These are phyloP conservation scores for Andrena bucephala DNA, from an alignment of 2,888 invertebrate species.

Conservation along the genomic window DNA sequence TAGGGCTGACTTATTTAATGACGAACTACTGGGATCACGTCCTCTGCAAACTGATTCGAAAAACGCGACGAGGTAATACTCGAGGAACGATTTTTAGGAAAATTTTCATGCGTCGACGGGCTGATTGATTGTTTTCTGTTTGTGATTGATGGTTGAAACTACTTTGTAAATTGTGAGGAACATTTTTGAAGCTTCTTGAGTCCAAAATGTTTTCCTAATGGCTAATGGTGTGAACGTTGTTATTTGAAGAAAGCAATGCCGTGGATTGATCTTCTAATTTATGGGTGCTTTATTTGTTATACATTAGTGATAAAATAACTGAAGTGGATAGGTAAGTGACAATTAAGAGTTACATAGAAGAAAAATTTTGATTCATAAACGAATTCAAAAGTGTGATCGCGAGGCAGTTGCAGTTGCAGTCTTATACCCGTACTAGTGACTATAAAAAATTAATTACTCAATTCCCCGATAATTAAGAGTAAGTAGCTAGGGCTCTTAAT, in stretches of 20 bases:
- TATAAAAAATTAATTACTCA: too few relatives aligned
- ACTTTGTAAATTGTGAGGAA: background rate
- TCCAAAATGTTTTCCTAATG: background rate
- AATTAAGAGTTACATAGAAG: too few relatives aligned
- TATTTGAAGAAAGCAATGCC: background rate
- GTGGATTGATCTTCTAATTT: too few relatives aligned
- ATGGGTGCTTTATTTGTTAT: too few relatives aligned
- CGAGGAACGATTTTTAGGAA: background rate
- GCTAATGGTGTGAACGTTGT: background rate
- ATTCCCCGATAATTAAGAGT: too few relatives aligned
- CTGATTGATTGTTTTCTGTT: background rate
- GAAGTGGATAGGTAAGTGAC: too few relatives aligned
- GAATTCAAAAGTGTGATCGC: too few relatives aligned
- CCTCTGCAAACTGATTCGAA: constrained; percentile 24
- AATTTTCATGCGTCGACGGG: background rate
- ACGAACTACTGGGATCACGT: constrained; percentile 32
- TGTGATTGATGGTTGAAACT: background rate
- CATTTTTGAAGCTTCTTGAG: background rate
- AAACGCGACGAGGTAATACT: background rate
- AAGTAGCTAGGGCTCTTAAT: too few relatives aligned
- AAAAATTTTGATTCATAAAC: background rate
- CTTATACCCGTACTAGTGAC: too few relatives aligned
- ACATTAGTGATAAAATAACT: too few relatives aligned
- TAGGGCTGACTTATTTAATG: constrained; percentile 36
- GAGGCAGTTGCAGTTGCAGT: too few relatives aligned